phyloP scores from a whole-genome alignment of 2,888 invertebrate species.

The Apamea monoglypha region DNA sequence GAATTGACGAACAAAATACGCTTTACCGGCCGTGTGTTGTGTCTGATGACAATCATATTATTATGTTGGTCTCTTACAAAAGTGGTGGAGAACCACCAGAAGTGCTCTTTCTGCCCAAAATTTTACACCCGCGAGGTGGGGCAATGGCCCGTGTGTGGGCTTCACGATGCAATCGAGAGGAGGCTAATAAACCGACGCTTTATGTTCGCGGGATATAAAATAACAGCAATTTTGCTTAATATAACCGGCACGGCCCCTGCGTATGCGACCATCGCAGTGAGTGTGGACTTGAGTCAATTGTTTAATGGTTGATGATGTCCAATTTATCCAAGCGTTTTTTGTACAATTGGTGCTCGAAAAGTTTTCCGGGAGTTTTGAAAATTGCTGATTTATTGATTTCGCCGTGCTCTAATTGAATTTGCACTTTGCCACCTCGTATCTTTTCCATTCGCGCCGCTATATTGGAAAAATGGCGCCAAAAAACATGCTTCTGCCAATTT shows the following conservation, averaged over 20 bases:
- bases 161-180: constrained; percentile 66
- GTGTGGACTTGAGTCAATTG: constrained; percentile 43
- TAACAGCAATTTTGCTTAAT: constrained; percentile 75
- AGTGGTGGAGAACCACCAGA: not conserved
- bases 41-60: not conserved
- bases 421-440: not conserved
- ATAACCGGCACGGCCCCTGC: constrained; percentile 59
- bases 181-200: constrained; percentile 66
- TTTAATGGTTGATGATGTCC: not conserved
- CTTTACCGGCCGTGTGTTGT: not conserved
- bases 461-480: not conserved
- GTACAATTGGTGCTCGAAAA: not conserved
- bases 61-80: not conserved
- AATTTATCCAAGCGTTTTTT: not conserved
- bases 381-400: no score
- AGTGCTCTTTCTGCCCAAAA: not conserved
- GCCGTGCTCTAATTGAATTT: not conserved
- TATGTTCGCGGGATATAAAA: constrained; percentile 72
- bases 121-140: constrained; percentile 18
- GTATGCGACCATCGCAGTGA: not conserved
- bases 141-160: constrained; percentile 51
- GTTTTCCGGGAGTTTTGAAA: no score
- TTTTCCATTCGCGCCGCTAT: not conserved
- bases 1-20: not conserved
- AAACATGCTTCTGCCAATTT: no score